Conservation (phyloP, 2,113 vertebrate species). For the Equus przewalskii region DNA sequence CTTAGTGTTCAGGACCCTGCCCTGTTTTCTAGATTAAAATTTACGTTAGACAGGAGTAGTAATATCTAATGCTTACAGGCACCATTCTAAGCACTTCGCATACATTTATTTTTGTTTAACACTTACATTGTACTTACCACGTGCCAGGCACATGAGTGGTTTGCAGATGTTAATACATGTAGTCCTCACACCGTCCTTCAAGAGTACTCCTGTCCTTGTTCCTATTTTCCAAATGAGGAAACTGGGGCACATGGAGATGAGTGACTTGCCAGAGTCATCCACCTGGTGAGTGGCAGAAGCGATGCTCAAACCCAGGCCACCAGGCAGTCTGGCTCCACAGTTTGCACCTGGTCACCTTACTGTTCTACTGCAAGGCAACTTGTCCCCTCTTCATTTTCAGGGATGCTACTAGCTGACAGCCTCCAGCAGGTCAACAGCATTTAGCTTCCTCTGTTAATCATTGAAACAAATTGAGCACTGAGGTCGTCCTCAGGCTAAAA, state of each 20-base stretch:
- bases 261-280: neutral
- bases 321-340: neutral
- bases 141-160: neutral
- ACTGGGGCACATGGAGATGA: neutral
- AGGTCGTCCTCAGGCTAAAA: neutral
- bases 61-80: neutral
- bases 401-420: neutral
- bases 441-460: slow-evolving; percentile 35
- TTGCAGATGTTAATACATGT: neutral
- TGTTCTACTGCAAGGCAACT: neutral
- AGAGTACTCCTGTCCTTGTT: neutral
- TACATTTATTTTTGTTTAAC: neutral
- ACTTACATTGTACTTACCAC: neutral
- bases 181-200: neutral
- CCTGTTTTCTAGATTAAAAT: slow-evolving; percentile 13
- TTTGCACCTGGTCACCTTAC: neutral
- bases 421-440: neutral
- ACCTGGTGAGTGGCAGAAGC: neutral
- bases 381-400: neutral
- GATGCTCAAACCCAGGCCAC: neutral
- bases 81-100: neutral
- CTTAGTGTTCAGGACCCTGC: neutral
- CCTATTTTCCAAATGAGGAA: neutral
- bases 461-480: neutral
- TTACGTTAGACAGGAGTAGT: neutral